Base-by-base conservation (phyloP, 2,888 invertebrate genomes). In the Pachliopta kotzebuea region DNA sequence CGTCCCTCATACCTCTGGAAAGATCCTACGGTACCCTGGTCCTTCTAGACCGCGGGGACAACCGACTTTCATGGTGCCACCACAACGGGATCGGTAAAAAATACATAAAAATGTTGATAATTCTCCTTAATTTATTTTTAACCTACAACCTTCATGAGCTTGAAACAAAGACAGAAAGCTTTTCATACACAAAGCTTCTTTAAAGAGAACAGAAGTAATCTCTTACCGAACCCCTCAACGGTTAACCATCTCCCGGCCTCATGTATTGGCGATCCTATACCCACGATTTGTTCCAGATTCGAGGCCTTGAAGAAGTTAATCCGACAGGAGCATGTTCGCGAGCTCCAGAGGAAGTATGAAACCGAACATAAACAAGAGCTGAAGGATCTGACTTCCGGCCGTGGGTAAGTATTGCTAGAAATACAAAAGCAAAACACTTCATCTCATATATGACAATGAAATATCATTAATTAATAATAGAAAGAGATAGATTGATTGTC, bases 281-380 rank as follows among this genome's bases (percentile, higher is more conserved):
- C 14, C n/a, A 45, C 45, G n/a, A 18, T 45, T n/a, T 45, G 4
- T 45, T 45, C 17, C 74, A 93, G 93, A 65, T 96, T 97, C 79
- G 95, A 96, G 74, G 94, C 95, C 70, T 90, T 97, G 61, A 96
- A 96, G 91, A 96, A 96, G 75, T 80, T 97, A 70, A 95, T 96
- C 73, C 93, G 95, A 60, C 95, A 94, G 37, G 96, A 97, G 77
- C 93, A 96, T 56, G 94, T 95, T 0, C 93, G 95, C 55, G 96
- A 96, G 76, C 85, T 96, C 67, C 94, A 95, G 75, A 93, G 96
- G 79, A 96, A 96, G 80, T 93, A 95, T 70, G 93, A 94, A 68
- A 94, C 94, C 0, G 96, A 96, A 71, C 96, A 96, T 79, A 93
- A 94, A 67, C 95, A 94, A 65, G 95, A 95, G 11, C 83, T 95